Evolutionary conservation across 2,797 vertebrate species (phyloP).

Genomic region (Somateria mollissima): DNA sequence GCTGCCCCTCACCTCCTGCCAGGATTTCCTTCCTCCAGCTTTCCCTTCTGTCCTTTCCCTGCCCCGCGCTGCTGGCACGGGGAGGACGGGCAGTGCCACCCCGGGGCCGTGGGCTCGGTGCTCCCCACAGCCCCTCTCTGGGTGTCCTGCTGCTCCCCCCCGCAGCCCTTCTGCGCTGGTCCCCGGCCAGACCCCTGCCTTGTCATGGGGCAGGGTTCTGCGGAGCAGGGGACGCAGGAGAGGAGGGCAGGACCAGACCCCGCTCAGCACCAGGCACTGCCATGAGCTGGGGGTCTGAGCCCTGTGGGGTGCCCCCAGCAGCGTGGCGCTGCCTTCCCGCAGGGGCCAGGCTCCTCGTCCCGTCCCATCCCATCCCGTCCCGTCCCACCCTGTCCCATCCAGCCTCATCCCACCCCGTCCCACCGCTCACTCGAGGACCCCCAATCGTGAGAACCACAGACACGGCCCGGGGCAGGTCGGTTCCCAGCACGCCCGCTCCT

Average conservation of each 20-base stretch:
- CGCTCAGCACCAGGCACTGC: neutral
- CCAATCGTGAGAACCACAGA: conserved; percentile 20
- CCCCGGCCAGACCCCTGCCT: neutral
- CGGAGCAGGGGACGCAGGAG: neutral
- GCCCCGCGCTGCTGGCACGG: neutral
- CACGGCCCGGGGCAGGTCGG: neutral
- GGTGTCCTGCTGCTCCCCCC: neutral
- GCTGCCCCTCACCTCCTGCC: neutral
- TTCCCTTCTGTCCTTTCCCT: neutral
- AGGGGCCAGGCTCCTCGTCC: neutral
- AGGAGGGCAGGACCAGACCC: neutral
- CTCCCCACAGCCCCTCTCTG: no score
- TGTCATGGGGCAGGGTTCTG: neutral
- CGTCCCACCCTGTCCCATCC: neutral
- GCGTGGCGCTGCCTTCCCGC: neutral
- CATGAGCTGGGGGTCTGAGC: neutral
- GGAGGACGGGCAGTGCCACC: neutral
- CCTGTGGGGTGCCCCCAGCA: neutral
- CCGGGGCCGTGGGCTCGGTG: neutral
- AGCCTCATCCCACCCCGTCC: neutral
- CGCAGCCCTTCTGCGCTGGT: rapidly evolving
- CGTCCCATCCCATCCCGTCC: neutral
- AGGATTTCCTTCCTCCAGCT: neutral
- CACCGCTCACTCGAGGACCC: neutral
- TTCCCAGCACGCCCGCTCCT: neutral